These are phyloP conservation scores for Caerostris darwini DNA, from an alignment of 1,140 invertebrate species.

Conservation along the genomic window DNA sequence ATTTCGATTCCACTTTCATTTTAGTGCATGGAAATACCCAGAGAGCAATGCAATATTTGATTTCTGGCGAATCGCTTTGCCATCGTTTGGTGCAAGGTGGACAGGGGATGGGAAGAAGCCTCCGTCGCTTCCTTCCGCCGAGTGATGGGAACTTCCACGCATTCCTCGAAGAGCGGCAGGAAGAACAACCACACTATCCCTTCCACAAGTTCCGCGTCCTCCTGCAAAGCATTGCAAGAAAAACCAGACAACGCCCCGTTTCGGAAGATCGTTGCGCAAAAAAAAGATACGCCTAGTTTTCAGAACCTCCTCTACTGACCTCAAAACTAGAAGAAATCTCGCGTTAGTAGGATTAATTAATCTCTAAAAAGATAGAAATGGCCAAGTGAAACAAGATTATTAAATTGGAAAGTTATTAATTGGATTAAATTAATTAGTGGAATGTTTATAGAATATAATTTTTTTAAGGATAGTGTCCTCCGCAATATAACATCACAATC, in stretches of 20 bases:
- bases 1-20: too few species aligned
- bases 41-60: too few species aligned
- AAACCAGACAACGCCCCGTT: not conserved
- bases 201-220: not conserved
- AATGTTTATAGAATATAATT: too few species aligned
- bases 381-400: too few species aligned
- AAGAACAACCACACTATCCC: conserved; percentile 35
- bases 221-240: not conserved
- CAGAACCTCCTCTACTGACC: not conserved
- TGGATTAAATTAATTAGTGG: too few species aligned
- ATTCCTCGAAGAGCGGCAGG: conserved; percentile 38
- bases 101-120: conserved; percentile 22
- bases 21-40: too few species aligned
- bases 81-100: not conserved
- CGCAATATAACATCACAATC: too few species aligned
- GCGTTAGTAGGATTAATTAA: too few species aligned
- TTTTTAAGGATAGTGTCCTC: too few species aligned
- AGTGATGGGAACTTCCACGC: conserved; percentile 3
- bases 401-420: too few species aligned
- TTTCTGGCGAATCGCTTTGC: too few species aligned
- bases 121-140: conserved; percentile 14
- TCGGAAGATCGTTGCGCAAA: not conserved
- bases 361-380: too few species aligned
- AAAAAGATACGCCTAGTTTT: not conserved
- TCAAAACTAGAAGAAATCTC: not conserved